These are phyloP conservation scores for Fregata magnificens DNA, from an alignment of 2,113 vertebrate genomes.

Conservation along the genomic window DNA sequence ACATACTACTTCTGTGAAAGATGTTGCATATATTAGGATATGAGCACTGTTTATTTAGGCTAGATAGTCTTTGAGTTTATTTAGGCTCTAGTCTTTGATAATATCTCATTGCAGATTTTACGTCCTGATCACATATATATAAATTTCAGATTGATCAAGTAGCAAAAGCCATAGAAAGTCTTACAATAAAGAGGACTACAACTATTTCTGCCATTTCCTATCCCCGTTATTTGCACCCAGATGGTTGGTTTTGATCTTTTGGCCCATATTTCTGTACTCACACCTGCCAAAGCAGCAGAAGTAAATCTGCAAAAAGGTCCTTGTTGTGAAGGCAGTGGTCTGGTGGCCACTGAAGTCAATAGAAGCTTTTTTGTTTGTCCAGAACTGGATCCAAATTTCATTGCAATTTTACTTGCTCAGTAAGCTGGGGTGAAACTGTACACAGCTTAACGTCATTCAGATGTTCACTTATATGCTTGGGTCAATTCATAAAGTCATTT, in stretches of 20 bases:
- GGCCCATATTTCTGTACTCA: not conserved
- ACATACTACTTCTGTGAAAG: not conserved
- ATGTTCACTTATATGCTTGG: not conserved
- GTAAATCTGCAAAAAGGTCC: not conserved
- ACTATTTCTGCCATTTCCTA: not conserved
- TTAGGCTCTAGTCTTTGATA: not conserved
- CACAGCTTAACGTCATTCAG: not conserved
- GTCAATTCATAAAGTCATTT: not conserved
- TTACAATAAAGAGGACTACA: not conserved
- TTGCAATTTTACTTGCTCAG: not conserved
- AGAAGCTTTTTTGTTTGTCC: not conserved
- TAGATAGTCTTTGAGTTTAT: not conserved
- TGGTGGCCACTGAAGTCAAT: not conserved
- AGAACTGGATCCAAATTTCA: not conserved
- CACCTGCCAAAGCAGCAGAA: not conserved
- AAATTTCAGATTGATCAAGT: not conserved
- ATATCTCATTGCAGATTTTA: not conserved
- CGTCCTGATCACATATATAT: not conserved
- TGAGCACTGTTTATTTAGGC: not conserved
- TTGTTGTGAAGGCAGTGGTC: not conserved
- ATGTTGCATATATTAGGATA: not conserved
- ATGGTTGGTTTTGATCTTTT: not conserved
- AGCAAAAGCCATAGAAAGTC: not conserved
- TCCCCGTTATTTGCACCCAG: not conserved
- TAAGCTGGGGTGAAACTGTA: not conserved